Conservation (phyloP, 2,797 vertebrate genomes). For the Chrysolophus pictus region DNA sequence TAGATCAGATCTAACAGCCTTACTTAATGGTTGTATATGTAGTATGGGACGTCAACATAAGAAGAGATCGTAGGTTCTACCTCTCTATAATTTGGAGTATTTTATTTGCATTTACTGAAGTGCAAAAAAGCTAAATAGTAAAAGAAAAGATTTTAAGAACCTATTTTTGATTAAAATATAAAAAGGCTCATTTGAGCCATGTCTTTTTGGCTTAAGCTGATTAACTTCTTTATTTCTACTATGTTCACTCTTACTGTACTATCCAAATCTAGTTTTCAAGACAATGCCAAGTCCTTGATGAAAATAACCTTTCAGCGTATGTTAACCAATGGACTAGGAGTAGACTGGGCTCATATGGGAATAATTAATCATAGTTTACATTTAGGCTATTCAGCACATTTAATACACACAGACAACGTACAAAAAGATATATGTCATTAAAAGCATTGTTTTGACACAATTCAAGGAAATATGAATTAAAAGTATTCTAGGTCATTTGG, state of each 20-base stretch:
- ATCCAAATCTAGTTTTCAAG: conserved; percentile 21
- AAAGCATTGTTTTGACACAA: conserved; percentile 53
- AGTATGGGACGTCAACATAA: not conserved
- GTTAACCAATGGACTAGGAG: not conserved
- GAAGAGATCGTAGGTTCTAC: not conserved
- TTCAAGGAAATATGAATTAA: conserved; percentile 26
- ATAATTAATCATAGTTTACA: conserved; percentile 49
- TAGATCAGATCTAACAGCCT: not conserved
- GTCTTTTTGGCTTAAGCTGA: not conserved
- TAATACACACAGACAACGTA: not conserved
- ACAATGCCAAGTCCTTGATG: conserved; percentile 16
- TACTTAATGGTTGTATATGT: not conserved
- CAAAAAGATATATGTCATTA: not conserved
- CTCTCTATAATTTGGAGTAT: not conserved
- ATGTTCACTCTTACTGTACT: not conserved
- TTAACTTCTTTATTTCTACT: conserved; percentile 7
- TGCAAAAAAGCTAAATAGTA: not conserved
- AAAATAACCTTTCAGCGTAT: conserved; percentile 15
- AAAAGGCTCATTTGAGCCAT: not conserved
- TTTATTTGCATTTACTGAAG: not conserved
- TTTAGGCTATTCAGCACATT: conserved; percentile 41
- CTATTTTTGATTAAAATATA: not conserved
- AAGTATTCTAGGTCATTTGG: conserved; percentile 18
- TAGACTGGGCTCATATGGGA: not conserved
- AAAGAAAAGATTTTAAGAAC: not conserved